Evolutionary conservation across 23 tunicate species (phyloP).

Genomic region (Trididemnum clinides): DNA sequence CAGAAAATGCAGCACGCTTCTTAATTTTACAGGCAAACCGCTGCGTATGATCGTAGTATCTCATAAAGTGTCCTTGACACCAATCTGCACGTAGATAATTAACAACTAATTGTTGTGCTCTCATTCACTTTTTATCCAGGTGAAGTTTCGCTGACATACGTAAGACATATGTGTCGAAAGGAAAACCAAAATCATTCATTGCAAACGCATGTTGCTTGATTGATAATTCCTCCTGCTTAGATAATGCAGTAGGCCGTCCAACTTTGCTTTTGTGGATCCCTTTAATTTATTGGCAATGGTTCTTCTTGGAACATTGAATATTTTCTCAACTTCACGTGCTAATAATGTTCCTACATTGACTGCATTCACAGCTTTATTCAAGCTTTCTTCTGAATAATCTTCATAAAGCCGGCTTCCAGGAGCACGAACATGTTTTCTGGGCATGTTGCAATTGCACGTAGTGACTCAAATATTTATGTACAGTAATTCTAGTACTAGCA

Average conservation of each 20-base stretch:
- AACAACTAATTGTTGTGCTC: neutral
- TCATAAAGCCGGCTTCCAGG: slow-evolving; percentile 5
- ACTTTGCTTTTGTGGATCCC: neutral
- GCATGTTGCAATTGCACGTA: neutral
- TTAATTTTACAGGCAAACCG: slow-evolving; percentile 5
- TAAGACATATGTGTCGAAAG: slow-evolving; percentile 12
- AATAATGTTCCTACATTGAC: neutral
- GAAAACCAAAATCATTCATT: slow-evolving; percentile 18
- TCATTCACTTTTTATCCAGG: neutral
- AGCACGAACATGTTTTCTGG: slow-evolving; percentile 5
- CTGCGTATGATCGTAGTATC: neutral
- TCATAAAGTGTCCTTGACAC: neutral
- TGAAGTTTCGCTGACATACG: neutral
- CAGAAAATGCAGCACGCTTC: slow-evolving; percentile 3
- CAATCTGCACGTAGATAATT: slow-evolving; percentile 32
- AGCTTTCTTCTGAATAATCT: neutral
- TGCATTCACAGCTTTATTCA: neutral
- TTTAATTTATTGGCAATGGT: neutral
- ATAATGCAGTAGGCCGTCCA: neutral
- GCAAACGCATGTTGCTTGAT: slow-evolving; percentile 10
- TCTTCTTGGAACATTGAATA: neutral
- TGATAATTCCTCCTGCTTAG: neutral
- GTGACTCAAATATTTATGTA: no score
- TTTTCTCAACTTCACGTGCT: neutral
- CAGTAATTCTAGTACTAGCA: no score